Conservation (phyloP, 2,113 vertebrate species). For the Macrotus californicus region DNA sequence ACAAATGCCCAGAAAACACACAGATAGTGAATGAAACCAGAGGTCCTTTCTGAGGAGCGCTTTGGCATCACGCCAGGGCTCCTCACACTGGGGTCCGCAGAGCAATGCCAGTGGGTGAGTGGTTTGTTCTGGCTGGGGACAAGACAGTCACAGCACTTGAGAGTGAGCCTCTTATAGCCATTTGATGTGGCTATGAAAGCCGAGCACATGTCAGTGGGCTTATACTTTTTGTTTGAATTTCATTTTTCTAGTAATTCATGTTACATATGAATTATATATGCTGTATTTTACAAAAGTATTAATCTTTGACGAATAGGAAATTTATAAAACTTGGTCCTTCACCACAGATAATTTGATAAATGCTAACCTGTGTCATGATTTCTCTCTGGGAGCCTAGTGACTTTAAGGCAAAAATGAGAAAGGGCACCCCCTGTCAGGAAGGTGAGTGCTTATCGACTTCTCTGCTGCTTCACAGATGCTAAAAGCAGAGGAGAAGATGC, state of each 20-base stretch:
- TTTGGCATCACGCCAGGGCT: not conserved
- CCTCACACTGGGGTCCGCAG: not conserved
- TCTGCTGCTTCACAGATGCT: not conserved
- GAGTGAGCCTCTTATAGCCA: not conserved
- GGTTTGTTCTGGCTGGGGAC: no score
- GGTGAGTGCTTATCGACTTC: no score
- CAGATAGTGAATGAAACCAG: not conserved
- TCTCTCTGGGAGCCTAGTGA: not conserved
- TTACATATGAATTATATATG: no score
- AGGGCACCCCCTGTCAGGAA: not conserved
- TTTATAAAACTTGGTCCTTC: not conserved
- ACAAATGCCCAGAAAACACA: slow-evolving; percentile 27
- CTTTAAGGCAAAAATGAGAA: not conserved
- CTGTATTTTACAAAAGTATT: not conserved
- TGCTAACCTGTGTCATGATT: not conserved
- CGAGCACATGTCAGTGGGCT: not conserved
- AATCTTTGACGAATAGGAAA: not conserved
- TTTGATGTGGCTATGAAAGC: no score
- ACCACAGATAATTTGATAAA: not conserved
- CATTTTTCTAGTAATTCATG: not conserved
- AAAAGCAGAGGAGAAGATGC: not conserved
- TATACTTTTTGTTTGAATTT: not conserved
- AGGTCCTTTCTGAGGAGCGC: not conserved
- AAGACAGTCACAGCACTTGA: not conserved
- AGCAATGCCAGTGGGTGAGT: not conserved